Percentiles rank a stretch among this genome's conserved stretches.
These are phyloP conservation scores for Stomatorhinus walkeri DNA, from an alignment of 2,797 vertebrate species.

Conservation along the genomic window DNA sequence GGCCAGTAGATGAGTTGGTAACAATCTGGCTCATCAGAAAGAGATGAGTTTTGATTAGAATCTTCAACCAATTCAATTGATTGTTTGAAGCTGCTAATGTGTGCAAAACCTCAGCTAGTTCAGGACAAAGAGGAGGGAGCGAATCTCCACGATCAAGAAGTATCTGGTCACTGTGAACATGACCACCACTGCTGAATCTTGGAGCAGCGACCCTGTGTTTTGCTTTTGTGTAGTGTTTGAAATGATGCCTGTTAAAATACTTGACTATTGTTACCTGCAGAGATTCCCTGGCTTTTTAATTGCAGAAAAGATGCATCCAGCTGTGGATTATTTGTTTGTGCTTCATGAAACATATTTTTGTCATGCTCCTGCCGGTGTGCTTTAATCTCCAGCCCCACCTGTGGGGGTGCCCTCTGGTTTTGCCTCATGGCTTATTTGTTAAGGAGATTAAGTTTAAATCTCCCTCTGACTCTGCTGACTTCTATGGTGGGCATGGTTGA, in stretches of 20 bases:
- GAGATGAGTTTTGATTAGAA: neutral
- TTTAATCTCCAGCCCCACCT: constrained; percentile 33
- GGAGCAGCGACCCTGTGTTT: neutral
- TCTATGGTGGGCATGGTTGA: constrained; percentile 25
- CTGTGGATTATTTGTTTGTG: neutral
- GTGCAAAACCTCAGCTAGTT: neutral
- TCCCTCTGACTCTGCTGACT: constrained; percentile 50
- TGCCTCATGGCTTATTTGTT: constrained; percentile 37
- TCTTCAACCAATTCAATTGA: neutral
- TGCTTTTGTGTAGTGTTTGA: neutral
- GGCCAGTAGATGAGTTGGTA: neutral
- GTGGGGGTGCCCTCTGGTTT: constrained; percentile 44
- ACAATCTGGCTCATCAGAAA: neutral
- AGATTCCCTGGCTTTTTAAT: neutral
- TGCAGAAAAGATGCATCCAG: neutral
- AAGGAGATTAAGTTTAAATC: constrained; percentile 61
- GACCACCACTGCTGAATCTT: neutral
- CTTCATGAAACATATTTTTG: neutral
- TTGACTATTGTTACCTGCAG: neutral
- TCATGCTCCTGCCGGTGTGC: constrained; percentile 31
- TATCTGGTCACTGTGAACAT: neutral
- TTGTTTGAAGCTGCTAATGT: neutral
- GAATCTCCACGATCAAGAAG: neutral
- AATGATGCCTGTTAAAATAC: neutral
- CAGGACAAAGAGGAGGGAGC: neutral